A percentile compares a stretch with the other conserved stretches of the same genome.
Conservation (phyloP, 2,888 invertebrate species). For the Buathra laborator region DNA sequence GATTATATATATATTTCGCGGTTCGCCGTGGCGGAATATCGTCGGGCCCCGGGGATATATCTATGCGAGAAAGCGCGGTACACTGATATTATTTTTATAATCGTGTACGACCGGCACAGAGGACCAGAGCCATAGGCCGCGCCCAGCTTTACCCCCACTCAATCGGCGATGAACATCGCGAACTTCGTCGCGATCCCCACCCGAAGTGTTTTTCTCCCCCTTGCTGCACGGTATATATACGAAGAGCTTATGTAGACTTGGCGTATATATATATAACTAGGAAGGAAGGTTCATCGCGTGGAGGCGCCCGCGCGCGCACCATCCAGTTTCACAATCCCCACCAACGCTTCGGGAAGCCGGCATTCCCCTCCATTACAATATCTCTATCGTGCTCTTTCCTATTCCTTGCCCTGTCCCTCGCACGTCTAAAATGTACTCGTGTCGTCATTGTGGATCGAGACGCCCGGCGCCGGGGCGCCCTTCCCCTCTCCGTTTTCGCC, state of each 20-base stretch:
- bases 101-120: slow-evolving; percentile 84
- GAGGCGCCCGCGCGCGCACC: slow-evolving; percentile 60
- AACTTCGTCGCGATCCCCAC: slow-evolving; percentile 72
- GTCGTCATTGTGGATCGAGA: slow-evolving; percentile 50
- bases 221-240: background rate
- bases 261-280: slow-evolving; percentile 17
- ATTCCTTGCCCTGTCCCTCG: slow-evolving; percentile 37
- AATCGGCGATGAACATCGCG: slow-evolving; percentile 71
- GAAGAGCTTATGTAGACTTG: background rate
- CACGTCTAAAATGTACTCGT: slow-evolving; percentile 19
- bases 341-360: slow-evolving; percentile 50
- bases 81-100: slow-evolving; percentile 82
- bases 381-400: slow-evolving; percentile 38
- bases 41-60: slow-evolving; percentile 74
- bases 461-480: slow-evolving; percentile 65
- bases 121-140: slow-evolving; percentile 83
- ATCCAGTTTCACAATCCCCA: slow-evolving; percentile 52
- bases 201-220: slow-evolving; percentile 71
- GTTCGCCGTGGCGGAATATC: slow-evolving; percentile 62
- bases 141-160: slow-evolving; percentile 82
- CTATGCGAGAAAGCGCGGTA: slow-evolving; percentile 80
- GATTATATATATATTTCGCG: slow-evolving; percentile 51
- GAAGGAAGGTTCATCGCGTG: slow-evolving; percentile 57
- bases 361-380: slow-evolving; percentile 33
- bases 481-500: slow-evolving; percentile 39